Conservation (phyloP, 1,140 invertebrate species). For the Scaptomyza graminum region DNA sequence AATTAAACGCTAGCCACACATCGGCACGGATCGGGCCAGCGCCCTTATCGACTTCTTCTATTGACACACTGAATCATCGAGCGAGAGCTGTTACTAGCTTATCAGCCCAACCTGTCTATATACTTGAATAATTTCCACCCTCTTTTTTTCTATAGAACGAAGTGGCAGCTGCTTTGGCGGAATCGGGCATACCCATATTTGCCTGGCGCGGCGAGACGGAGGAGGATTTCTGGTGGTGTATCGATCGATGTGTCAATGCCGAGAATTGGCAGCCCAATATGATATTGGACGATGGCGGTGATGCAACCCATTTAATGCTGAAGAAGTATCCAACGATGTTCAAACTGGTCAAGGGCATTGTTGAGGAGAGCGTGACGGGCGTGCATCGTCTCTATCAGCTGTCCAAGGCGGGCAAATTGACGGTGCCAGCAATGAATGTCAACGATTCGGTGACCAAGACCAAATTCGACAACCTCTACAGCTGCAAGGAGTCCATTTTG, state of each 20-base stretch:
- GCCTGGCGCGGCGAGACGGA: slow-evolving; percentile 98
- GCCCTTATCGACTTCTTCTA: slow-evolving; percentile 38
- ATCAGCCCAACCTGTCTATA: slow-evolving; percentile 24
- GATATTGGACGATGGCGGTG: slow-evolving; percentile 99
- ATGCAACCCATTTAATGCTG: slow-evolving; percentile 98
- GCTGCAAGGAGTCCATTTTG: slow-evolving; percentile 84
- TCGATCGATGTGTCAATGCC: slow-evolving; percentile 95
- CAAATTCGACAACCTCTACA: slow-evolving; percentile 94
- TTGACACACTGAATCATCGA: slow-evolving; percentile 47
- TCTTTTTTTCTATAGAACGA: slow-evolving; percentile 90
- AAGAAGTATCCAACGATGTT: slow-evolving; percentile 98
- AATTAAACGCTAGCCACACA: slow-evolving; percentile 38
- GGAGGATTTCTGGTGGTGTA: slow-evolving; percentile 99
- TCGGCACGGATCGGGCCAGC: slow-evolving; percentile 17
- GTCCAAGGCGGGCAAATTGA: slow-evolving; percentile 96
- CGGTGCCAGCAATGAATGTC: slow-evolving; percentile 99
- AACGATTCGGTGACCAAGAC: slow-evolving; percentile 99
- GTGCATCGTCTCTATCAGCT: slow-evolving; percentile 98
- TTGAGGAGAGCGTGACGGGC: slow-evolving; percentile 98
- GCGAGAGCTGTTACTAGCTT: slow-evolving; percentile 35
- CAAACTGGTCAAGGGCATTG: slow-evolving; percentile 98
- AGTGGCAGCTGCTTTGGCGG: slow-evolving; percentile 97
- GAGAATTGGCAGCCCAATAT: slow-evolving; percentile 99
- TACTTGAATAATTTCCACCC: neutral
- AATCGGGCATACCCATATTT: slow-evolving; percentile 95